phyloP scores from a whole-genome alignment of 2,113 vertebrate species.

The Mionectes macconnelli region DNA sequence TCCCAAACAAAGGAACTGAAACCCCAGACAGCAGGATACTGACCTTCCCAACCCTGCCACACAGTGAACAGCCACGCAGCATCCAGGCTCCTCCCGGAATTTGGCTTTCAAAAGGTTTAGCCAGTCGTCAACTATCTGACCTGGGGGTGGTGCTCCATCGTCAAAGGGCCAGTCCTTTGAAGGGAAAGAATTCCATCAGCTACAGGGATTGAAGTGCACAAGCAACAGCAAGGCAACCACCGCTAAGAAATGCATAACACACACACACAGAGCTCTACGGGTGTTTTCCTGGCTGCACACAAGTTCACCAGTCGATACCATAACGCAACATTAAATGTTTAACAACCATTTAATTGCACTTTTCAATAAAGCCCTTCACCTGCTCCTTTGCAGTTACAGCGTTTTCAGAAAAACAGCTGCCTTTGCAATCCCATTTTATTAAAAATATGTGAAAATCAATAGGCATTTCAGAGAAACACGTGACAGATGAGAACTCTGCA shows the following conservation, averaged over 20 bases:
- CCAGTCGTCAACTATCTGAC: conserved; percentile 97
- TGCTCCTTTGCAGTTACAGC: neutral
- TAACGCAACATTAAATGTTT: neutral
- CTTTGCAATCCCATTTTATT: neutral
- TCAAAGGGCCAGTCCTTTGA: conserved; percentile 97
- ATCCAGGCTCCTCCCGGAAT: conserved; percentile 93
- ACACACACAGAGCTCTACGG: neutral
- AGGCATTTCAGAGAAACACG: neutral
- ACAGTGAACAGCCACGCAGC: conserved; percentile 96
- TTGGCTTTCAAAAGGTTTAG: conserved; percentile 93
- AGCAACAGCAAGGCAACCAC: neutral
- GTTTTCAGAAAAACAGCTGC: neutral
- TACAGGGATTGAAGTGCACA: neutral
- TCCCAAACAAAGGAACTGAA: neutral
- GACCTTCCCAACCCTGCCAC: conserved; percentile 94
- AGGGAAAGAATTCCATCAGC: neutral
- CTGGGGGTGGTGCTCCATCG: conserved; percentile 93
- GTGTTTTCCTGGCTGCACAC: neutral
- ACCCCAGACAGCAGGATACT: neutral
- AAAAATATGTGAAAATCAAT: conserved; percentile 33
- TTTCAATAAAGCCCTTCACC: neutral
- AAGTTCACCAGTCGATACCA: neutral
- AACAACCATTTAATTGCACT: neutral
- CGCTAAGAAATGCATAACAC: rapidly evolving
- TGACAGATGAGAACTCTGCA: neutral